Percentiles rank a stretch among this genome's conserved stretches.
Conservation (phyloP, 2,113 vertebrate species). For the Mastomys natalensis region DNA sequence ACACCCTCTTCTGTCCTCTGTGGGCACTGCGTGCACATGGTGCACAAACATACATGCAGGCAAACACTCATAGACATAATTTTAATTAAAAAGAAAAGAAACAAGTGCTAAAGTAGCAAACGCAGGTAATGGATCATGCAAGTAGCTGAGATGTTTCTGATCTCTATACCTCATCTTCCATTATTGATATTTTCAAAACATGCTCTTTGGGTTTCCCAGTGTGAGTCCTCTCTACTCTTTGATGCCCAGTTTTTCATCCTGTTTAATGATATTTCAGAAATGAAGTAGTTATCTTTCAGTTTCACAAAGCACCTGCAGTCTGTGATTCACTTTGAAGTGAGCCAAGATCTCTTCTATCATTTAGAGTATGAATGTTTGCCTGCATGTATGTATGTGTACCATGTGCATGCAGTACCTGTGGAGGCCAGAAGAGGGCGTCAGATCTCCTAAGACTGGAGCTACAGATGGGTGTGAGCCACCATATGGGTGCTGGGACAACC, state of each 20-base stretch:
- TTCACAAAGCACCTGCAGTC: not conserved
- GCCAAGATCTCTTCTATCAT: not conserved
- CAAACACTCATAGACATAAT: too few relatives aligned
- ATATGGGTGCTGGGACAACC: not conserved
- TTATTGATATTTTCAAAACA: not conserved
- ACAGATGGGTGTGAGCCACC: not conserved
- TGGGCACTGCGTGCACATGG: not conserved
- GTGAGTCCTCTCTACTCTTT: not conserved
- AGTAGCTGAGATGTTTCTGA: not conserved
- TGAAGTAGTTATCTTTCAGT: slow-evolving; percentile 29
- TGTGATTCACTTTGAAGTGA: slow-evolving; percentile 13
- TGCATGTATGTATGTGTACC: not conserved
- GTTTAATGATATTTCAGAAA: slow-evolving; percentile 6
- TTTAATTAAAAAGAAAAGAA: not conserved
- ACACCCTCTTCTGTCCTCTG: not conserved
- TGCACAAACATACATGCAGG: too few relatives aligned
- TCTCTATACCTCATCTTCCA: not conserved
- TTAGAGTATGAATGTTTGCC: not conserved
- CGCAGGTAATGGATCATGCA: not conserved
- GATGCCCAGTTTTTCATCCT: not conserved
- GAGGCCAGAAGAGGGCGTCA: not conserved
- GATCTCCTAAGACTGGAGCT: not conserved
- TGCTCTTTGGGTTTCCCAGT: slow-evolving; percentile 8
- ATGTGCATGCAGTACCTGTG: not conserved
- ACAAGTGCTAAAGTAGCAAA: not conserved